Base-by-base conservation (phyloP, 2,113 vertebrate genomes). In the Hydropotes inermis region DNA sequence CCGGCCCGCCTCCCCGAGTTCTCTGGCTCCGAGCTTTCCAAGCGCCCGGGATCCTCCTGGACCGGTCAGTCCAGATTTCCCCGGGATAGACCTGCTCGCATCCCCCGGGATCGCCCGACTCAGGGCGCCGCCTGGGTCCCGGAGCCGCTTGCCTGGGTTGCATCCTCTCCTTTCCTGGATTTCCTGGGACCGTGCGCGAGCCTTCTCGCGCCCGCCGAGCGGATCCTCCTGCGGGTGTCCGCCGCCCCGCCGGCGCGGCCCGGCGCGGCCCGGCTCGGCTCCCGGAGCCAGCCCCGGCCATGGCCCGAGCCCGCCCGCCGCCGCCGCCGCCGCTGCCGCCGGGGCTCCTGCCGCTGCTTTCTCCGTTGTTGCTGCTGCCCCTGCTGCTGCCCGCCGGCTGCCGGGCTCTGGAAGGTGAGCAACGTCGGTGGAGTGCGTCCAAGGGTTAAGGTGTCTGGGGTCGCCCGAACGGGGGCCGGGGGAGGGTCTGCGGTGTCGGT, bases 371-470 rank as follows among this genome's bases (percentile, higher is more conserved):
- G 17, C 86, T 97, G 85, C 96, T 97, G 61, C 97, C 97, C 7
- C 88, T 98, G 76, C 96, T 99, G 90, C 97, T 99, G 87, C 97
- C 98, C 93, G 96, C 98, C 54, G 98, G 98, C 93, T 98, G 98
- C 97, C 97, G 97, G 64, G 98, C 99, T 61, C 96, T 99, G 93
- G 99, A 99, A 98, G 99, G 99, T 99, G 98, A 99, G 99, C 50
- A 79, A 87, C 93, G 90, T 95, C 90, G 89, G 61, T 95, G 96
- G 78, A 79, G 95, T 88, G 87, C 89, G 36, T 70, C 58, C 74
- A 7, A 39, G 83, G 83, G 50, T 57, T 27, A 4, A 27, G 43
- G 89, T 54, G 57, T 82, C 28, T 7, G 25, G 54, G 89, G 60
- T 43, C 39, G 33, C 81, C 60, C 8, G 45, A 30, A n/a, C 16